Evolutionary conservation across 1,140 invertebrate species (phyloP), one percentile per base, ranked within the genome.

Genomic region (Elymnias hypermnestra): DNA sequence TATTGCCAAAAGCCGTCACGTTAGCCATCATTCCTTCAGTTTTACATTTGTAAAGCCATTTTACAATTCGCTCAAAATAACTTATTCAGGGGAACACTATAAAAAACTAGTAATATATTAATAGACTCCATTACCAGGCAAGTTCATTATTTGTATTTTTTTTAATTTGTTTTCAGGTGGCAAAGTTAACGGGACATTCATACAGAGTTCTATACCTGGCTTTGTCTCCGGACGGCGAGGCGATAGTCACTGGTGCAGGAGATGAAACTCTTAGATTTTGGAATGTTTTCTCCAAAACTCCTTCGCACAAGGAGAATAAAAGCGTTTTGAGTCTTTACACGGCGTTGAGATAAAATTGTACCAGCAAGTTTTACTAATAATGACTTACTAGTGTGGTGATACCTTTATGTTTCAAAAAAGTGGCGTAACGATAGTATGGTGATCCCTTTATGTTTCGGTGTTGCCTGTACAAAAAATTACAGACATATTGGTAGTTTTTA

Each of bases 201-300:
- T 98, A 97, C 77, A 89, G 98, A 55, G 98, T 99, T 3, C 88
- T 99, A 0, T 99, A 99, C 83, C 82, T 99, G 58, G 98, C 98
- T 0, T 93, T 99, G 89, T 99, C 97, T 19, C 98, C 98, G 0
- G 98, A 99, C 86, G 98, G 98, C 10, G 98, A 99, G 83, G 97
- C 98, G 0, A 99, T 99, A 53, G 98, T 99, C 0, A 99, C 98
- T 0, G 98, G 98, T 5, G 98, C 98, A 9, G 98, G 98, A 0
- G 98, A 99, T 83, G 98, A 99, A 84, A 99, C 98, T 0, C 87
- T 99, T 4, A 88, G 98, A 8, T 99, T 99, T 86, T 99, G 98
- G 98, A 99, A 99, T 89, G 97, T 99, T 0, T 99, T 99, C 81
- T 97, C 95, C 56, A 99, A 99, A 89, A 96, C 96, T 8, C 90